Base-by-base conservation (phyloP, 2,113 vertebrate species). In the Oreochromis aureus region DNA sequence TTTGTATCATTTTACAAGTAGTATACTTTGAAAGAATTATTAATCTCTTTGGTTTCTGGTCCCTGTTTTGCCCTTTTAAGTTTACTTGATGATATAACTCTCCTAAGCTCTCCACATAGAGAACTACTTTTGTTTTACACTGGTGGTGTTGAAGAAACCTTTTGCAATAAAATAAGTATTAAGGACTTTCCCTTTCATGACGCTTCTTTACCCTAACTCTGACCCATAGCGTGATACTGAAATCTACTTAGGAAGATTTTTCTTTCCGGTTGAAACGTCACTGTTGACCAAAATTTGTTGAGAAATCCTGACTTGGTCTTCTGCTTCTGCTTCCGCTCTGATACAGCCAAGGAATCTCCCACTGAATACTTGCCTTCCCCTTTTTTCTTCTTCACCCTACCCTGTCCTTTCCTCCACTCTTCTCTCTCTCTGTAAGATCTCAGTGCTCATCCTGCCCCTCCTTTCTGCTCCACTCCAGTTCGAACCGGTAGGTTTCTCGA, bases 331-430 rank as follows among this genome's bases (percentile, higher is more conserved):
- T 84, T 88, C 41, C 13, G 19, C 3, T 87, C 30, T 82, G 84
- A 66, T 46, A n/a, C 16, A 87, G 12, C 2, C 1, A 1, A 4
- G 87, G 80, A 89, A 86, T 87, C 36, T 80, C 82, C 87, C 71
- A 6, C 7, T 12, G 4, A 13, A 30, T 4, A 0, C 6, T 24
- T 15, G 30, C 9, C 27, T 53, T 63, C 51, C 32, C 36, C 80
- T 53, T 73, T 4, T 27, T 7, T 18, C 34, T 55, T 46, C 3
- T 18, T 48, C 6, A 10, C 71, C 44, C 71, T 51, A 11, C 24
- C 44, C 24, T 19, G 9, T 19, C 44, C 44, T 48, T 48, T 11
- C 44, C 4, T 48, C 22, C 41, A 22, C 69, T 73, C 41, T 27
- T 18, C 71, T 27, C 39, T 10, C 51, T 10, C 51, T 59, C 56